These are phyloP conservation scores for Chaetura pelagica DNA, from an alignment of 2,113 vertebrate species.

Conservation along the genomic window DNA sequence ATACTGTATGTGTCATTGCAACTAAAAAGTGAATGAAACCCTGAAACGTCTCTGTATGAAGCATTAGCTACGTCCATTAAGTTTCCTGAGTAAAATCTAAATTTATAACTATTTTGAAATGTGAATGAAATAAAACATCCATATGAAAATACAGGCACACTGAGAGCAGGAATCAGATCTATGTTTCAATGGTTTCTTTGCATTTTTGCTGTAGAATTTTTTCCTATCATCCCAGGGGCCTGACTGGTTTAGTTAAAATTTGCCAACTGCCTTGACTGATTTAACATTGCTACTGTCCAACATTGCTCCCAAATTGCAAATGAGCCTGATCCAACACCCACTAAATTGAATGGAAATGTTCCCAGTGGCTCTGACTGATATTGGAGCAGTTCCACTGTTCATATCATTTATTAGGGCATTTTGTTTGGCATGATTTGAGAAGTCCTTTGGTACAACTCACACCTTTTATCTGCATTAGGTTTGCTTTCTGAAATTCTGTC, in stretches of 20 bases:
- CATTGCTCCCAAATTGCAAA: neutral
- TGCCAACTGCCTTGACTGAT: neutral
- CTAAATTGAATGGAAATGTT: conserved; percentile 21
- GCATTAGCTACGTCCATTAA: neutral
- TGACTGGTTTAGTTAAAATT: neutral
- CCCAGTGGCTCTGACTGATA: neutral
- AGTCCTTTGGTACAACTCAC: neutral
- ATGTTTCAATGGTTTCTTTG: neutral
- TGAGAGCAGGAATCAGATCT: neutral
- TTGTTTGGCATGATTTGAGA: neutral
- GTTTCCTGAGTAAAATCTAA: neutral
- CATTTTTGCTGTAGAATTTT: neutral
- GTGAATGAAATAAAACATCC: neutral
- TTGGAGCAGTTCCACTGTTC: neutral
- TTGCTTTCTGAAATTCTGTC: neutral
- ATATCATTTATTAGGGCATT: neutral
- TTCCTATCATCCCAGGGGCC: neutral
- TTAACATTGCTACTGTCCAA: neutral
- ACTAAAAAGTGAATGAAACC: neutral
- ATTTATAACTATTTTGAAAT: neutral
- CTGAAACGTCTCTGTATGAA: neutral
- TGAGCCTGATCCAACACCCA: neutral
- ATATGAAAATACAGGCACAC: neutral
- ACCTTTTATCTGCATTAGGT: neutral
- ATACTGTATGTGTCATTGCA: neutral